Evolutionary conservation across 1,140 invertebrate genomes (phyloP).

Genomic region (Lepidurus arcticus): DNA sequence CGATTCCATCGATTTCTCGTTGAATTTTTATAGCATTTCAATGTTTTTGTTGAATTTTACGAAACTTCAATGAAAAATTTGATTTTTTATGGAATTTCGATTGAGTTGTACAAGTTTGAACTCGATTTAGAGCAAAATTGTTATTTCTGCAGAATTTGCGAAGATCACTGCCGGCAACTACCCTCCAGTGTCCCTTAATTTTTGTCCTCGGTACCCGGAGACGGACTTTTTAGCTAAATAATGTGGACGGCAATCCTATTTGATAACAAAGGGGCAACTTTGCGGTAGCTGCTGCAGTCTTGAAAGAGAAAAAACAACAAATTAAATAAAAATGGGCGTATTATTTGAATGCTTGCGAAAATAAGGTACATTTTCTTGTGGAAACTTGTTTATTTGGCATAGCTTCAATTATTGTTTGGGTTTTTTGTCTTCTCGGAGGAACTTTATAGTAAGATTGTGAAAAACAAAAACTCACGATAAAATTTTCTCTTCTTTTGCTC

Average conservation of each 20-base stretch:
- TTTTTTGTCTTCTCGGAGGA: neutral
- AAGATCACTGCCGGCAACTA: slow-evolving; percentile 21
- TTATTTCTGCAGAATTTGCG: neutral
- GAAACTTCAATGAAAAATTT: too few relatives aligned
- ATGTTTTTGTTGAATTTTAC: too few relatives aligned
- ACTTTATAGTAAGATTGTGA: slow-evolving; percentile 16
- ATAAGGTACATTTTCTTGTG: neutral
- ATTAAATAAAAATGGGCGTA: neutral
- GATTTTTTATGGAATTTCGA: too few relatives aligned
- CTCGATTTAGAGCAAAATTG: neutral
- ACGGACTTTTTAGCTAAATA: neutral
- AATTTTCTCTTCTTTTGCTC: neutral
- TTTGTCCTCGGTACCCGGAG: slow-evolving; percentile 3
- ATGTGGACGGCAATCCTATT: slow-evolving; percentile 12
- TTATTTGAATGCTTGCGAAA: slow-evolving; percentile 19
- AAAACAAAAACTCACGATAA: neutral
- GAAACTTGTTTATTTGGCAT: slow-evolving; percentile 18
- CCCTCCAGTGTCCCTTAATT: neutral
- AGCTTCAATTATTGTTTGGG: slow-evolving; percentile 13
- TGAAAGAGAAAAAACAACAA: too few relatives aligned
- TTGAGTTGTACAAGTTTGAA: neutral
- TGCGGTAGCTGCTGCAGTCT: slow-evolving; percentile 20
- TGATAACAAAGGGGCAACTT: neutral
- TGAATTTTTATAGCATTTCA: too few relatives aligned
- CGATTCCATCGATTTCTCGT: too few relatives aligned